Percentiles rank a stretch among this genome's conserved stretches.
phyloP scores from a whole-genome alignment of 2,888 invertebrate species.

The Ochlodes sylvanus region DNA sequence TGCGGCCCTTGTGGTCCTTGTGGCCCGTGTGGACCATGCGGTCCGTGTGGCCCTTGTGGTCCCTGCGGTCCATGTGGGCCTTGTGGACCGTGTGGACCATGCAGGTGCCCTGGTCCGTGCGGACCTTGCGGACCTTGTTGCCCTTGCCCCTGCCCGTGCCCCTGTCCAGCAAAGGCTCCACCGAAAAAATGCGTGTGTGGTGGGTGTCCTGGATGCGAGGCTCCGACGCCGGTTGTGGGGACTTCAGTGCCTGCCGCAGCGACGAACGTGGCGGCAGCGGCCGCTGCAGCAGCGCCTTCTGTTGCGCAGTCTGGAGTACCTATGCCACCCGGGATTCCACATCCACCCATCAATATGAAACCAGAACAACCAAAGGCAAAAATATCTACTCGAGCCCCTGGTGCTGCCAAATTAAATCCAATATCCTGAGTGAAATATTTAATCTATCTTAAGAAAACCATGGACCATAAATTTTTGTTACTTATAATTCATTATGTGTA shows the following conservation, averaged over 20 bases:
- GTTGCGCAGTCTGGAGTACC: constrained; percentile 36
- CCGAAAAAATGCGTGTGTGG: constrained; percentile 55
- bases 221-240: constrained; percentile 41
- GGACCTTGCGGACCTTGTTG: constrained; percentile 50
- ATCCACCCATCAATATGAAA: constrained; percentile 21
- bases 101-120: constrained; percentile 50
- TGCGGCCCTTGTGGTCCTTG: constrained; percentile 56
- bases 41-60: constrained; percentile 51
- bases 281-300: constrained; percentile 33
- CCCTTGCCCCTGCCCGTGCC: constrained; percentile 48
- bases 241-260: constrained; percentile 26
- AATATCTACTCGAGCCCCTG: constrained; percentile 45
- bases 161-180: constrained; percentile 45
- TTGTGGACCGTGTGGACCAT: constrained; percentile 50
- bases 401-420: constrained; percentile 50
- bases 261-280: constrained; percentile 10
- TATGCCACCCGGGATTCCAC: constrained; percentile 31
- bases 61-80: constrained; percentile 52
- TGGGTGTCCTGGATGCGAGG: constrained; percentile 48
- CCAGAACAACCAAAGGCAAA: constrained; percentile 50
- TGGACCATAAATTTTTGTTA: not conserved
- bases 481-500: not conserved
- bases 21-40: constrained; percentile 52
- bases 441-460: constrained; percentile 19
- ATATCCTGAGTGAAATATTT: constrained; percentile 38